These are phyloP conservation scores for Nemopilema nomurai DNA, from an alignment of 30 jellyfish, hydroid and myxozoan genomes.

Conservation along the genomic window DNA sequence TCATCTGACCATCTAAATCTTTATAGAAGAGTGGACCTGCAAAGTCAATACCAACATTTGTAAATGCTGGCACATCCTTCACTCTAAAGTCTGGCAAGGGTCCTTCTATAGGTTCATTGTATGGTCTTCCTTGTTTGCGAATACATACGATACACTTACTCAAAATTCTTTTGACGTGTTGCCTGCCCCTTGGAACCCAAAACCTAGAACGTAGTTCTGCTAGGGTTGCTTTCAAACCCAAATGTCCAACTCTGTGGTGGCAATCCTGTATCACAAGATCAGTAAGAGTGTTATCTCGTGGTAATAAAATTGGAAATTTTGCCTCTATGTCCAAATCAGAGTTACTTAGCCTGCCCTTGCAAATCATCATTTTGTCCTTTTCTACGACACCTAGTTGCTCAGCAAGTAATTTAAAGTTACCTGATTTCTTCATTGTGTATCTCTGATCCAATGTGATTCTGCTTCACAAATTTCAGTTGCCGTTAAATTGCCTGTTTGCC, in stretches of 20 bases:
- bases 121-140: constrained; percentile 18
- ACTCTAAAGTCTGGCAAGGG: constrained; percentile 46
- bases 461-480: constrained; percentile 26
- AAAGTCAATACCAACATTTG: constrained; percentile 25
- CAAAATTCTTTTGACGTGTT: constrained; percentile 30
- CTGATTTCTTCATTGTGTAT: not conserved
- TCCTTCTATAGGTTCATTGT: constrained; percentile 31
- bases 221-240: constrained; percentile 25
- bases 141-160: constrained; percentile 23
- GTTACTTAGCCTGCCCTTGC: constrained; percentile 42
- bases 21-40: constrained; percentile 24
- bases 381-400: no score
- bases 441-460: constrained; percentile 24
- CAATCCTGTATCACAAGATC: constrained; percentile 28
- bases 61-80: constrained; percentile 27
- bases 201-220: constrained; percentile 64
- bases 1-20: not conserved
- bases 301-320: constrained; percentile 29
- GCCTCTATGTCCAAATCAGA: constrained; percentile 15
- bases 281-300: constrained; percentile 44
- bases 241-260: constrained; percentile 30
- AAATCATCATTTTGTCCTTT: not conserved
- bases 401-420: no score
- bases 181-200: constrained; percentile 67
- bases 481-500: no score